These are phyloP conservation scores for Lepus townsendii DNA, from an alignment of 2,797 vertebrate genomes.

Conservation along the genomic window DNA sequence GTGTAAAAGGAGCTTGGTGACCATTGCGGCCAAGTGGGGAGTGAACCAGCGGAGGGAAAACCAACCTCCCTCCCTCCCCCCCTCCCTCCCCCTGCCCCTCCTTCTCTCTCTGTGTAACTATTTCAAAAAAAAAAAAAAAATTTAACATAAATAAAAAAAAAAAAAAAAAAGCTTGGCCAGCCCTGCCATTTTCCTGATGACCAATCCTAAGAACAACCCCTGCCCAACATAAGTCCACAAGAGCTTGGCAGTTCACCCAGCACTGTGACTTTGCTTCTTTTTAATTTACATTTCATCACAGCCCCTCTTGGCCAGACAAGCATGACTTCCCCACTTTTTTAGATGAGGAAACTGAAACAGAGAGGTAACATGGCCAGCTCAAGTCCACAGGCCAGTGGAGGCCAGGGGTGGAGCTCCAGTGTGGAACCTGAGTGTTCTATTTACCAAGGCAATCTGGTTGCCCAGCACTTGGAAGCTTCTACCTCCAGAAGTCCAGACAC, in stretches of 20 bases:
- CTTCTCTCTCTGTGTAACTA: too few relatives aligned
- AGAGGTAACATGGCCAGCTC: not conserved
- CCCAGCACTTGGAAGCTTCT: conserved; percentile 60
- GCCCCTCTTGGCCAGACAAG: not conserved
- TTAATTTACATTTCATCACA: not conserved
- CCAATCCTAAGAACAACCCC: not conserved
- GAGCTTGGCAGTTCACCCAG: not conserved
- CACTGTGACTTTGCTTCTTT: not conserved
- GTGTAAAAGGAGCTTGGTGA: not conserved
- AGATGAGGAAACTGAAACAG: not conserved
- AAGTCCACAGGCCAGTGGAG: not conserved
- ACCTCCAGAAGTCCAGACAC: not conserved
- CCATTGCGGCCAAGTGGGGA: not conserved
- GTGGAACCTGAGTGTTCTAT: conserved; percentile 60
- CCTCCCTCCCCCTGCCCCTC: too few relatives aligned
- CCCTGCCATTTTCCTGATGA: not conserved
- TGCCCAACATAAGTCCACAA: not conserved
- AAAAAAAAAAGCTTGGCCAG: not conserved
- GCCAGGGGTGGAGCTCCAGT: not conserved
- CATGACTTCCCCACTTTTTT: not conserved
- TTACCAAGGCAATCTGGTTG: conserved; percentile 70
- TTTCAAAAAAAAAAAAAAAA: too few relatives aligned
- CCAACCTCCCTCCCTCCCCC: too few relatives aligned
- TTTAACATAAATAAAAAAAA: too few relatives aligned
- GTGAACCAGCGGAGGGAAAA: too few relatives aligned